Evolutionary conservation across 2,888 invertebrate species (phyloP).

Genomic region (Microctonus aethiopoides): DNA sequence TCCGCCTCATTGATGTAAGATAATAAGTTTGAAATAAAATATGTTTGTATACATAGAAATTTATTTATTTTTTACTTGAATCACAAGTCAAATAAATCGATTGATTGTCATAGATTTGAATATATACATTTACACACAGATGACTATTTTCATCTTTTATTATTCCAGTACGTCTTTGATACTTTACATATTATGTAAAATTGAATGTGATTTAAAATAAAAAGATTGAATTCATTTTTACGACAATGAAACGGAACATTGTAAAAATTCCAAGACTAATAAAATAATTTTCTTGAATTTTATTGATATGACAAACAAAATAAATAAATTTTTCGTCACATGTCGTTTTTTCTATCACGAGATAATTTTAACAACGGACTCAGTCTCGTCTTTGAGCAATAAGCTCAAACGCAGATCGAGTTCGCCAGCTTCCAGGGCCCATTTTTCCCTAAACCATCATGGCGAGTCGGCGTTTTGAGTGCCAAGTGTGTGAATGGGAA

Average conservation of each 20-base stretch:
- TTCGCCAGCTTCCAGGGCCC: constrained; percentile 65
- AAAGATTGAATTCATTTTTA: neutral
- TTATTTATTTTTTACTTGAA: neutral
- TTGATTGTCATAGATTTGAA: constrained; percentile 20
- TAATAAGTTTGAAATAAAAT: neutral
- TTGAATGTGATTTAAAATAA: constrained; percentile 19
- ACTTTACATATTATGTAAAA: neutral
- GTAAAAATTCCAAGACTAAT: neutral
- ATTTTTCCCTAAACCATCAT: constrained; percentile 67
- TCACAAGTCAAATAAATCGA: neutral
- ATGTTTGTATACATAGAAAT: neutral
- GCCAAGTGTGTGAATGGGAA: constrained; percentile 85
- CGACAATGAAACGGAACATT: constrained; percentile 7
- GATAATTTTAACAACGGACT: constrained; percentile 62
- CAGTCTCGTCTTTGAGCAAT: constrained; percentile 61
- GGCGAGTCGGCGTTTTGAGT: constrained; percentile 74
- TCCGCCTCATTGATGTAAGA: neutral
- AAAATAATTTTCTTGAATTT: neutral
- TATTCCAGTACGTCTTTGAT: neutral
- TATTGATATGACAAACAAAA: neutral
- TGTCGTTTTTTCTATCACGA: constrained; percentile 52
- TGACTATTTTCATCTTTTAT: neutral
- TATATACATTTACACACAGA: constrained; percentile 2
- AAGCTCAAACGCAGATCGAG: constrained; percentile 63
- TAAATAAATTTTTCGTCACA: constrained; percentile 27